Evolutionary conservation across 92 coral and sea anemone species (phyloP).

Genomic region (Heteractis magnifica): DNA sequence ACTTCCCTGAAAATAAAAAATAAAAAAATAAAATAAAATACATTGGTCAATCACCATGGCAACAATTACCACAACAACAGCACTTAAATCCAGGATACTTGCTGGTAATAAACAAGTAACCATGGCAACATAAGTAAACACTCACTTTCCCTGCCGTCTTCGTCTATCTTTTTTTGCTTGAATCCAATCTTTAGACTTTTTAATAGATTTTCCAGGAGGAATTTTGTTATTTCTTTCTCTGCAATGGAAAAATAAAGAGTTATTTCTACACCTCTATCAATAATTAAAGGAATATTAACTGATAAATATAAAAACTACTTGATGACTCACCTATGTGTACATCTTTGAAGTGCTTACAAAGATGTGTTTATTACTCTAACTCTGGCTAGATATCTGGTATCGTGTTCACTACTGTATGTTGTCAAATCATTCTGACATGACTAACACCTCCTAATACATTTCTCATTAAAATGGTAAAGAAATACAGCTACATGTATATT

Average conservation of each 20-base stretch:
- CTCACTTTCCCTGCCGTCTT: constrained; percentile 91
- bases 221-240: constrained; percentile 57
- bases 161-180: constrained; percentile 88
- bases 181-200: constrained; percentile 92
- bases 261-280: too few species aligned
- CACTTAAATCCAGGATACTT: background rate
- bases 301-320: too few species aligned
- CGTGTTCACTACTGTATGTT: too few species aligned
- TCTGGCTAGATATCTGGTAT: too few species aligned
- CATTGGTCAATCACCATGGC: background rate
- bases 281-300: too few species aligned
- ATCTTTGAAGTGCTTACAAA: too few species aligned
- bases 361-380: too few species aligned
- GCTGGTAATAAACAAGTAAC: background rate
- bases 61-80: background rate
- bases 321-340: too few species aligned
- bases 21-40: background rate
- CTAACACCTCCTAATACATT: background rate
- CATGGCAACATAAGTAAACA: background rate
- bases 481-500: background rate
- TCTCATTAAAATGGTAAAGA: background rate
- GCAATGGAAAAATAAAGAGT: background rate
- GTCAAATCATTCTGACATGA: too few species aligned
- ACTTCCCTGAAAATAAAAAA: constrained; percentile 64
- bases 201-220: constrained; percentile 74